phyloP scores from a whole-genome alignment of 1,140 invertebrate genomes.

The Diuraphis noxia region DNA sequence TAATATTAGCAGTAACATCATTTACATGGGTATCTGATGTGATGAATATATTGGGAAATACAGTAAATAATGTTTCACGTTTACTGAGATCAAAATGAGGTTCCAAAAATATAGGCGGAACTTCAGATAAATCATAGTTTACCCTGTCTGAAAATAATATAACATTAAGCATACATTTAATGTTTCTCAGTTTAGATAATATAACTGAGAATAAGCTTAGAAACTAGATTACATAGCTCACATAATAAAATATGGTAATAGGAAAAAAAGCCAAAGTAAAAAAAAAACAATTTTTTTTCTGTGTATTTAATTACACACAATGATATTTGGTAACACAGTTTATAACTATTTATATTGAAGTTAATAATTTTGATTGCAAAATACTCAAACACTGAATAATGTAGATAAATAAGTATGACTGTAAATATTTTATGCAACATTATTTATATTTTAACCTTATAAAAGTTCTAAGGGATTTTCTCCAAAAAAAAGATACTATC shows the following conservation, averaged over 20 bases:
- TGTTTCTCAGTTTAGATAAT: neutral
- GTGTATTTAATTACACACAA: neutral
- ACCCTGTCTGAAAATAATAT: constrained; percentile 51
- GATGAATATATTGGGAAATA: constrained; percentile 63
- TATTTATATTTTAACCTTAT: too few species aligned
- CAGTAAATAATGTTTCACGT: constrained; percentile 79
- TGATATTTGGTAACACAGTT: too few species aligned
- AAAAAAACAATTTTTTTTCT: neutral
- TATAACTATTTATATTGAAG: too few species aligned
- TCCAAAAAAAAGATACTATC: too few species aligned
- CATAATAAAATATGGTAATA: neutral
- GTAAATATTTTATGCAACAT: too few species aligned
- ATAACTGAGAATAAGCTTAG: too few species aligned
- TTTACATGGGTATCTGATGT: constrained; percentile 13
- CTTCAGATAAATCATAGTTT: constrained; percentile 67
- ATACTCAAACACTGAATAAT: too few species aligned
- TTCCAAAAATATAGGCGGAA: constrained; percentile 87
- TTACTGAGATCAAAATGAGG: constrained; percentile 80
- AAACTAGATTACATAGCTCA: neutral
- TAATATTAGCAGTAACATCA: constrained; percentile 30
- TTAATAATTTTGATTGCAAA: too few species aligned
- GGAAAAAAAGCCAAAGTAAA: neutral
- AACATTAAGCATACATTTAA: neutral
- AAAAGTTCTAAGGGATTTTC: too few species aligned
- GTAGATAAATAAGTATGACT: too few species aligned